These are phyloP conservation scores for Embiotoca jacksoni DNA, from an alignment of 2,113 vertebrate species.

Conservation along the genomic window DNA sequence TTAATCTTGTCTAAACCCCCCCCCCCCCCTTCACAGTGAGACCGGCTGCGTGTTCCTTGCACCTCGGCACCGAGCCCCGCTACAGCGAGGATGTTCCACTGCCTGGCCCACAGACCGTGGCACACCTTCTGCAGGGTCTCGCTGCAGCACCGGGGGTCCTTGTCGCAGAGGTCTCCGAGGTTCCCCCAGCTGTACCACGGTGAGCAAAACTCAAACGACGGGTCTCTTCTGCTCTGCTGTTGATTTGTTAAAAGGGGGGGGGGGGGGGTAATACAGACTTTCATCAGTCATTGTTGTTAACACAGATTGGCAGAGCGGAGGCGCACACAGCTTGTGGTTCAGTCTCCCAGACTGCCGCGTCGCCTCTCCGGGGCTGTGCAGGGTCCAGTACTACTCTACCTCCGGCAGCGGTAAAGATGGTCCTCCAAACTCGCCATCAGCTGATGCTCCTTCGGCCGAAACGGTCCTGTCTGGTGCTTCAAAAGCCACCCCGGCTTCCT, in stretches of 20 bases:
- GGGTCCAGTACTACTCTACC: slow-evolving; percentile 89
- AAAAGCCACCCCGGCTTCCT: slow-evolving; percentile 13
- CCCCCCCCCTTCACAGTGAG: slow-evolving; percentile 21
- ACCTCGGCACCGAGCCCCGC: slow-evolving; percentile 41
- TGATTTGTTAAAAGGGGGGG: background rate
- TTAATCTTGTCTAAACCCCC: slow-evolving; percentile 39
- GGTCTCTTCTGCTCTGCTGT: background rate
- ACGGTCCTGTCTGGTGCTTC: slow-evolving; percentile 52
- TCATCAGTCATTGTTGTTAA: background rate
- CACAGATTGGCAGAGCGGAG: slow-evolving; percentile 87
- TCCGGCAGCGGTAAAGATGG: slow-evolving; percentile 77
- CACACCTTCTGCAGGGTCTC: slow-evolving; percentile 82
- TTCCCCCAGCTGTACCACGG: slow-evolving; percentile 67
- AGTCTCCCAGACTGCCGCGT: slow-evolving; percentile 78
- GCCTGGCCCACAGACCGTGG: slow-evolving; percentile 84
- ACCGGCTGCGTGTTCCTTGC: slow-evolving; percentile 39
- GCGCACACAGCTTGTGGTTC: slow-evolving; percentile 80
- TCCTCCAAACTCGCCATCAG: slow-evolving; percentile 61
- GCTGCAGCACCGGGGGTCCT: slow-evolving; percentile 71
- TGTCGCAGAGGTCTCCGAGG: slow-evolving; percentile 69
- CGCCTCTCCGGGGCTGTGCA: slow-evolving; percentile 78
- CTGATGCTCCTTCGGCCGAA: slow-evolving; percentile 44
- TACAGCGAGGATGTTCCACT: slow-evolving; percentile 82
- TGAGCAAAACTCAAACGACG: slow-evolving; percentile 49
- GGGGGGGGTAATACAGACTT: background rate